Percentiles rank a stretch among this genome's conserved stretches.
phyloP scores from a whole-genome alignment of 2,113 vertebrate species.

The Psittacus erithacus region DNA sequence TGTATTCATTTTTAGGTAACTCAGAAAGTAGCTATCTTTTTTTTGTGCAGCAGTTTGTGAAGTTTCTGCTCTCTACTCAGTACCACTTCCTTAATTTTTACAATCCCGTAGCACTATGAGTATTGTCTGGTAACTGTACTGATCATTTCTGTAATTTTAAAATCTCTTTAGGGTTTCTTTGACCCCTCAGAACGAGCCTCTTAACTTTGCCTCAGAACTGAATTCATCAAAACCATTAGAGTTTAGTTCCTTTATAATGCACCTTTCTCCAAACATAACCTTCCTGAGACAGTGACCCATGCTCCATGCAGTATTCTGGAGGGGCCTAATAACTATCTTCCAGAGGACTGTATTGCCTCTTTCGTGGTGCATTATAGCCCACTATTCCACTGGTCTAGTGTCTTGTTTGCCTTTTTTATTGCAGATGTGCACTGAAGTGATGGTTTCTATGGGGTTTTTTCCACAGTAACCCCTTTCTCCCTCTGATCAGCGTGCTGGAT shows the following conservation, averaged over 20 bases:
- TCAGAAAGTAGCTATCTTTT: neutral
- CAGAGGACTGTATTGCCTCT: constrained; percentile 32
- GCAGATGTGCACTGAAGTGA: constrained; percentile 61
- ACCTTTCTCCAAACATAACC: constrained; percentile 47
- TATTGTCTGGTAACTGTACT: neutral
- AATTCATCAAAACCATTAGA: neutral
- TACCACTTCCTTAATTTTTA: constrained; percentile 7
- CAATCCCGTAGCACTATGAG: neutral
- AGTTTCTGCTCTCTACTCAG: neutral
- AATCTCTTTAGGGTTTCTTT: constrained; percentile 7
- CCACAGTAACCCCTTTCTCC: constrained; percentile 13
- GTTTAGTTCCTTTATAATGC: constrained; percentile 15
- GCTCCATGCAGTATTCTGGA: neutral
- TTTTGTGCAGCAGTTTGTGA: neutral
- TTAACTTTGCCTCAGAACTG: constrained; percentile 10
- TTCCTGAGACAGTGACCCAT: constrained; percentile 46
- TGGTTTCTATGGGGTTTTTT: neutral
- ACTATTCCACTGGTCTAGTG: neutral
- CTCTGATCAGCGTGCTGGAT: neutral
- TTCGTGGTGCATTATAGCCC: neutral
- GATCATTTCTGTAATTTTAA: neutral
- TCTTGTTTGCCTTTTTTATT: constrained; percentile 68
- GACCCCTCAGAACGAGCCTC: neutral
- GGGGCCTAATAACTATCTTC: constrained; percentile 36
- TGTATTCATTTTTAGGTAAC: neutral